Evolutionary conservation across 2,113 vertebrate genomes (phyloP), one percentile per base, ranked within the genome.

Genomic region (Hydrochoerus hydrochaeris): DNA sequence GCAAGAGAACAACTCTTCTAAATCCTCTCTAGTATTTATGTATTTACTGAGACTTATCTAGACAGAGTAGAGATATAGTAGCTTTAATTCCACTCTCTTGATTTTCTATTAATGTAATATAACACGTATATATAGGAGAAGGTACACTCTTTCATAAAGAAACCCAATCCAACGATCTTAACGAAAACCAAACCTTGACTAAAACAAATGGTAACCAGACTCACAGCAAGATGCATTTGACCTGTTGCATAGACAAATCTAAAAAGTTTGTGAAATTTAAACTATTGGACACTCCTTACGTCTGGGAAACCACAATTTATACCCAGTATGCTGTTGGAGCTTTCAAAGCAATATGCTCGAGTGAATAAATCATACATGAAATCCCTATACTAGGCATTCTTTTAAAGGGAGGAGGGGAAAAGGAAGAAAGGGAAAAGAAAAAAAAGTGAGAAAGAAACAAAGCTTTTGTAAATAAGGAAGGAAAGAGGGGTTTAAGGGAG

Each of bases 221-320:
- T 94, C 85, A 94, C 1, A 63, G 87, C 12, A 97, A 97, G 85
- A 87, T 38, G 69, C 57, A 88, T 24, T 0, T 96, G 67, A 84
- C 85, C 78, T 92, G 30, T 94, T 73, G 38, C 90, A 90, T 28
- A 93, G 63, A 77, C 81, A 93, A 93, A 94, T 85, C 49, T 92
- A 88, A 90, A 92, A 81, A 85, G 95, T 88, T 86, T 88, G n/a
- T 96, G 91, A 91, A 85, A 95, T 92, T 90, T 90, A 96, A 97
- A 80, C 60, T 95, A 85, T 94, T n/a, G 91, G 73, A 91, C 8
- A 87, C 84, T 91, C 83, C 41, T 83, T 65, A 94, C 71, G 94
- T 89, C 78, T 95, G 57, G 46, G 35, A 97, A 96, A 77, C 88
- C n/a, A 91, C 67, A 88, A 58, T 32, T 88, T 90, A 83, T 67